A percentile compares a stretch with the other conserved stretches of the same genome.
phyloP scores from a whole-genome alignment of 2,797 vertebrate genomes.

The Trachops cirrhosus region DNA sequence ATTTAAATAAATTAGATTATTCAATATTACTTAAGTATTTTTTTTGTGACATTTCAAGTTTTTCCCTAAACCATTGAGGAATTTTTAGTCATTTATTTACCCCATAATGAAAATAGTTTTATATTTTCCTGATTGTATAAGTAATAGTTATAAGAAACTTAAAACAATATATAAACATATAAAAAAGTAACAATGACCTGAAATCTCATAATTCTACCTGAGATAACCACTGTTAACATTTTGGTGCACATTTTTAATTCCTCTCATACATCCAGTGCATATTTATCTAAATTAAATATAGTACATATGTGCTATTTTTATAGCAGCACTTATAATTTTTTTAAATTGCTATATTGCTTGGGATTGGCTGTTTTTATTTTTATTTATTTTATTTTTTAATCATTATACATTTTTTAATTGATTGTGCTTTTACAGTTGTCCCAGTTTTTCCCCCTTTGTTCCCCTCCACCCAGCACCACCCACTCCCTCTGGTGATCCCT shows the following conservation, averaged over 20 bases:
- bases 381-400: background rate
- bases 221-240: background rate
- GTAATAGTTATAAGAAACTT: background rate
- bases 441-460: background rate
- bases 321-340: background rate
- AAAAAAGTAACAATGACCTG: background rate
- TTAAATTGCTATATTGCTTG: background rate
- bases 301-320: background rate
- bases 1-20: constrained; percentile 8
- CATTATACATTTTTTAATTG: background rate
- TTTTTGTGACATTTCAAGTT: background rate
- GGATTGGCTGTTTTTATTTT: background rate
- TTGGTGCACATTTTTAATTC: background rate
- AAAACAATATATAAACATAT: background rate
- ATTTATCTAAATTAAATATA: background rate
- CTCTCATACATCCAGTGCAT: background rate
- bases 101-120: constrained; percentile 15
- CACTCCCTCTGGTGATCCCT: background rate
- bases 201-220: background rate
- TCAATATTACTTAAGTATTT: constrained; percentile 32
- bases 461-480: background rate
- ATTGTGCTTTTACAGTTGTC: background rate
- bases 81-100: background rate
- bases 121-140: background rate
- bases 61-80: background rate